Percentiles rank a stretch among this genome's conserved stretches.
Evolutionary conservation across 2,888 invertebrate genomes (phyloP).

Genomic region (Drosophila testacea): DNA sequence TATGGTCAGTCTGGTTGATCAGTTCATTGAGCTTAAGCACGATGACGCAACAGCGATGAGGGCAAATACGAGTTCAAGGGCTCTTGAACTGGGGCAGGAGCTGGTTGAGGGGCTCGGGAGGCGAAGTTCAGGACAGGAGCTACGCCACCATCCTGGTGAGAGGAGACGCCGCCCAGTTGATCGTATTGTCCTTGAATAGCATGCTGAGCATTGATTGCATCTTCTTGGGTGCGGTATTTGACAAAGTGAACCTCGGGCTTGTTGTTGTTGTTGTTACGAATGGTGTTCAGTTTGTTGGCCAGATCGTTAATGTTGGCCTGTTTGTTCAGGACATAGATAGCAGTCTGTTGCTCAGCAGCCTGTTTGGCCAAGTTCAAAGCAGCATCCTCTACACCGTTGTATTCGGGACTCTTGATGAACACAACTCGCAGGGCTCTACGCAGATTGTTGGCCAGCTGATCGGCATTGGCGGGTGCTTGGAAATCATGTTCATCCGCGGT

Average conservation of each 20-base stretch:
- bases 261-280: constrained; percentile 65
- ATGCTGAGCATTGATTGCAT: constrained; percentile 81
- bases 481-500: constrained; percentile 81
- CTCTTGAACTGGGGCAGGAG: constrained; percentile 45
- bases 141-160: constrained; percentile 74
- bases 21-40: constrained; percentile 51
- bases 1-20: constrained; percentile 38
- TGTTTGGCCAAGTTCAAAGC: constrained; percentile 75
- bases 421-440: constrained; percentile 82
- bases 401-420: constrained; percentile 84
- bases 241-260: constrained; percentile 83
- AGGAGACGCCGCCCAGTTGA: constrained; percentile 69
- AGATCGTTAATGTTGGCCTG: constrained; percentile 78
- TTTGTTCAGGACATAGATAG: constrained; percentile 81
- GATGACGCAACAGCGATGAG: constrained; percentile 68
- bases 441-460: constrained; percentile 58
- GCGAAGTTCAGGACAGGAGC: constrained; percentile 81
- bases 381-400: constrained; percentile 78
- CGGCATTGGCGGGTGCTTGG: constrained; percentile 58
- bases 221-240: constrained; percentile 82
- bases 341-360: constrained; percentile 80
- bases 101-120: constrained; percentile 55
- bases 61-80: constrained; percentile 70
- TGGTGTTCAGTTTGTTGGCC: constrained; percentile 72
- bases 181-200: constrained; percentile 82